A percentile compares a stretch with the other conserved stretches of the same genome.
phyloP scores from a whole-genome alignment of 2,113 vertebrate species.

The Climacteris rufus region DNA sequence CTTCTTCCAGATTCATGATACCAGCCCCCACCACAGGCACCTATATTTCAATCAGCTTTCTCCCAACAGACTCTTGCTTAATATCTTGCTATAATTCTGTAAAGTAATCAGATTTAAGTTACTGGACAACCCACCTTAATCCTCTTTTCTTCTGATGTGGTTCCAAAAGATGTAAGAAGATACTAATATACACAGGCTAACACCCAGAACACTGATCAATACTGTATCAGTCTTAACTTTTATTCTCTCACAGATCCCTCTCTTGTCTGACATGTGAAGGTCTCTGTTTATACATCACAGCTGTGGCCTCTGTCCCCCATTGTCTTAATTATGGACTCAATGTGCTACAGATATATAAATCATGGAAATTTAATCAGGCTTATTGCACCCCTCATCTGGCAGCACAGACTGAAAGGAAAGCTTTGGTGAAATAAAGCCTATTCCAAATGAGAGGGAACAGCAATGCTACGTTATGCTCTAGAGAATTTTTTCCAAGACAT shows the following conservation, averaged over 20 bases:
- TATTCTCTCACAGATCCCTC: not conserved
- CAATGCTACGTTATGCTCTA: not conserved
- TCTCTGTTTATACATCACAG: constrained; percentile 23
- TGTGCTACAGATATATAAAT: constrained; percentile 47
- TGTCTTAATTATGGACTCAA: constrained; percentile 24
- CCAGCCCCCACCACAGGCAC: not conserved
- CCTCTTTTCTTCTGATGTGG: not conserved
- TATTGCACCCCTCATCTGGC: constrained; percentile 45
- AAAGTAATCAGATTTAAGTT: not conserved
- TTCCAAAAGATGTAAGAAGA: not conserved
- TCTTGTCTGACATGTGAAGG: not conserved
- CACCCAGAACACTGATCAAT: not conserved
- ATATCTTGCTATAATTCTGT: not conserved
- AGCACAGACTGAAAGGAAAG: constrained; percentile 3
- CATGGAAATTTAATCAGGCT: constrained; percentile 58
- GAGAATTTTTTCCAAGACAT: not conserved
- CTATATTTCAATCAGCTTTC: not conserved
- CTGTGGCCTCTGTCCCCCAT: not conserved
- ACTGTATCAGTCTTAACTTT: not conserved
- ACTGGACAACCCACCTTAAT: not conserved
- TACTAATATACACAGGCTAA: not conserved
- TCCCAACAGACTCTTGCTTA: not conserved
- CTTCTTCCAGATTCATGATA: not conserved
- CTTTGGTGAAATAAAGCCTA: not conserved
- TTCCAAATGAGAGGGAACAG: not conserved